phyloP scores from a whole-genome alignment of 37 sponge, comb jelly and placozoan species.

The Oopsacas minuta region DNA sequence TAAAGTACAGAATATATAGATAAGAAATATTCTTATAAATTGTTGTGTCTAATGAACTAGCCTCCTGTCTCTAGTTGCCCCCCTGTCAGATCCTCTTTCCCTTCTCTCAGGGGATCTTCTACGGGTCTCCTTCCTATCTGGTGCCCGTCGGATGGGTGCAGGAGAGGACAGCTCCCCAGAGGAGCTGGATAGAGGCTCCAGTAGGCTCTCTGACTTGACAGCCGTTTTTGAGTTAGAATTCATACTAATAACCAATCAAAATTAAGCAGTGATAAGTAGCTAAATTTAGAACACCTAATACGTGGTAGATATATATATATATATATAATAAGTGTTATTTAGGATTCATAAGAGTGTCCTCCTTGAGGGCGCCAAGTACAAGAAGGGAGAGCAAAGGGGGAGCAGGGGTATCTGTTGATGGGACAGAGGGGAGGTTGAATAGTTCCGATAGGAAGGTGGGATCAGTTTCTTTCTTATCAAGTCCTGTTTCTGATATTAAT shows the following conservation, averaged over 20 bases:
- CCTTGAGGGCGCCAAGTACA: background rate
- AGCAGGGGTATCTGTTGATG: background rate
- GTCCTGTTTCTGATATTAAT: background rate
- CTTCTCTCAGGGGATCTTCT: background rate
- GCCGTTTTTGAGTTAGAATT: background rate
- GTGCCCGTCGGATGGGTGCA: background rate
- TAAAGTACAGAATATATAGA: background rate
- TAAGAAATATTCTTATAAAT: background rate
- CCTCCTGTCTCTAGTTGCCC: background rate
- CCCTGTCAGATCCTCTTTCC: background rate
- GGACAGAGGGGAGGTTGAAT: background rate
- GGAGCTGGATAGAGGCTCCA: conserved; percentile 18
- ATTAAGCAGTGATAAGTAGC: background rate
- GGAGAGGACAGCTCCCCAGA: conserved; percentile 6
- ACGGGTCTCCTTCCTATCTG: background rate
- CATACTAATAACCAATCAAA: background rate
- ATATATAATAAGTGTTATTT: no score
- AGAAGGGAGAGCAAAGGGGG: background rate
- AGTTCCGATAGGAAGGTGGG: background rate
- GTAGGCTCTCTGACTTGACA: background rate
- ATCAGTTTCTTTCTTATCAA: background rate
- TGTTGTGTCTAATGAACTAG: background rate
- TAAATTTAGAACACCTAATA: no score
- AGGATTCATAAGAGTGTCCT: background rate
- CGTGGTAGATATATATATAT: no score